Base-by-base conservation (phyloP, 2,888 invertebrate species). In the Phanerotoma sp. region DNA sequence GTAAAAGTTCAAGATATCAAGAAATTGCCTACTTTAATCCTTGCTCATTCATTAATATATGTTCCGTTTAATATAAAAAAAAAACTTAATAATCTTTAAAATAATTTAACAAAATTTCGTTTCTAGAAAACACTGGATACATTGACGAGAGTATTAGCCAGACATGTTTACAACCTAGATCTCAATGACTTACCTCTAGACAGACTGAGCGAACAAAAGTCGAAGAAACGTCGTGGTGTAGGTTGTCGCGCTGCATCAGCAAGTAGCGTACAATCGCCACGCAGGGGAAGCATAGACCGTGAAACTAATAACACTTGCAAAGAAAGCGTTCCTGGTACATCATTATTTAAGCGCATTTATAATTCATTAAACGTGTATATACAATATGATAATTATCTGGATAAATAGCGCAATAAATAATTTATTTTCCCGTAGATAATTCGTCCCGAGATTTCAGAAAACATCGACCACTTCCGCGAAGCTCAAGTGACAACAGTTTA, bases 81-180 rank as follows among this genome's bases (percentile, higher is more conserved):
- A n/a, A n/a, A n/a, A n/a, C n/a, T n/a, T n/a, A n/a, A n/a, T n/a
- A n/a, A n/a, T n/a, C n/a, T n/a, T n/a, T n/a, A n/a, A n/a, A n/a
- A n/a, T n/a, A 49, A 51, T 50, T 55, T 4, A 45, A 35, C 2
- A 13, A 16, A 35, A 35, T 15, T 35, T 35, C 16, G 9, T n/a
- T 35, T 73, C 0, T 65, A 93, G 87, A 95, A 95, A 87, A 95
- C 94, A n/a, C 87, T 98, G 86, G 96, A 96, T 73, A 97, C 96
- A 0, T 77, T 98, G 63, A 98, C 97, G 0, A 83, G 96, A 59
- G 96, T 98, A 32, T 81, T 99, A 54, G 96, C 96, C 0, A 85
- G 95, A 15, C 95, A 97, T 75, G 95, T 98, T 18, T 98, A 97
- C 74, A 90, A 91, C 64, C 82, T 98, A 62, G 97, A 98, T 80